phyloP scores from a whole-genome alignment of 1,140 invertebrate genomes.

The Pygmarrhopalites habei region DNA sequence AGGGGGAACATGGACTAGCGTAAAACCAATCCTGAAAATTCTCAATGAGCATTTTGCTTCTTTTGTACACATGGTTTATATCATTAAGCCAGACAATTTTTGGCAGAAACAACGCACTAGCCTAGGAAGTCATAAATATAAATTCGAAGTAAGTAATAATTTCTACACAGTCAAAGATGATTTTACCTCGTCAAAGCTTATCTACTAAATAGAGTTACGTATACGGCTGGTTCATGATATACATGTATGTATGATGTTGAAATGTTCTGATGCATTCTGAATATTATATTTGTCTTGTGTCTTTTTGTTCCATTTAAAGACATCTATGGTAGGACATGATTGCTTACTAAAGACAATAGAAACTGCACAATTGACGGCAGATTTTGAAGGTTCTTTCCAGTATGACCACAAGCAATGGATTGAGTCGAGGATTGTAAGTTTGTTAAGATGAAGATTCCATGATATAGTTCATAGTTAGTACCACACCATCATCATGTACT shows the following conservation, averaged over 20 bases:
- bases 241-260: neutral
- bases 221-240: too few relatives aligned
- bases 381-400: constrained; percentile 85
- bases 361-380: constrained; percentile 77
- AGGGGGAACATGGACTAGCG: constrained; percentile 83
- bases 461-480: too few relatives aligned
- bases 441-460: neutral
- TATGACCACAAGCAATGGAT: constrained; percentile 97
- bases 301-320: too few relatives aligned
- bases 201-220: too few relatives aligned
- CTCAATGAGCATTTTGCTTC: constrained; percentile 88
- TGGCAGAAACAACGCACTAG: constrained; percentile 98
- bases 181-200: too few relatives aligned
- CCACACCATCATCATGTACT: neutral
- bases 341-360: constrained; percentile 67
- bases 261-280: neutral
- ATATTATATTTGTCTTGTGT: too few relatives aligned
- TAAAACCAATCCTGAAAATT: constrained; percentile 94
- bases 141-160: constrained; percentile 73
- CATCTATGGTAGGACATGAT: constrained; percentile 90
- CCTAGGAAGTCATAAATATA: constrained; percentile 93
- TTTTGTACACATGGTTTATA: constrained; percentile 80
- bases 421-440: constrained; percentile 69
- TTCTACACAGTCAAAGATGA: too few relatives aligned
- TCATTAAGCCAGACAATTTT: constrained; percentile 98